Conservation (phyloP, 2,113 vertebrate genomes). For the Tragelaphus scriptus region DNA sequence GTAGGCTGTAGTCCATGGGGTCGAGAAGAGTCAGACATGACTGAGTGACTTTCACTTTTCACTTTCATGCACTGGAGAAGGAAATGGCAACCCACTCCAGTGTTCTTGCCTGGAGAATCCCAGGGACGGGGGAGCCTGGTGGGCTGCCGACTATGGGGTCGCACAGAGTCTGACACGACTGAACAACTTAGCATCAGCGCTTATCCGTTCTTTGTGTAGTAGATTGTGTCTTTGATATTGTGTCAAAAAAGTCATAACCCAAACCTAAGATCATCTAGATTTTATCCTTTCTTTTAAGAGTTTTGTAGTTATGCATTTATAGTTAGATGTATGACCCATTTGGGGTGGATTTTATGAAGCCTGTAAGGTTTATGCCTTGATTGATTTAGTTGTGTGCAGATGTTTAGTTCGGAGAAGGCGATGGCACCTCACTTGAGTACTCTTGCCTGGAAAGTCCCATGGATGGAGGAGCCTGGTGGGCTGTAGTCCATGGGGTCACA, state of each 20-base stretch:
- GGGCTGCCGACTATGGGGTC: rapidly evolving
- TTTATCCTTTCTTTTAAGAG: background rate
- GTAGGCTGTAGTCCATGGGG: too few relatives aligned
- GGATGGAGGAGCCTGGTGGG: too few relatives aligned
- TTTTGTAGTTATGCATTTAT: background rate
- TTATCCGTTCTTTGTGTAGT: background rate
- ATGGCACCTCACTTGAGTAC: too few relatives aligned
- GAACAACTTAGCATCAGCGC: too few relatives aligned
- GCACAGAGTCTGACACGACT: rapidly evolving
- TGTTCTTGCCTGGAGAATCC: too few relatives aligned
- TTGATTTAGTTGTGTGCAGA: background rate
- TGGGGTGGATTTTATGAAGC: background rate
- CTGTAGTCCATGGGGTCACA: too few relatives aligned
- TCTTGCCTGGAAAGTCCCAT: too few relatives aligned
- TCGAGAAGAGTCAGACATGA: rapidly evolving
- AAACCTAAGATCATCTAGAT: background rate
- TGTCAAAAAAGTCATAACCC: background rate
- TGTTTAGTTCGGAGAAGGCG: background rate
- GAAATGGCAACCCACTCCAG: too few relatives aligned
- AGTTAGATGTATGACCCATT: background rate
- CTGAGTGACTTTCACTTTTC: too few relatives aligned
- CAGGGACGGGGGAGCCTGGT: too few relatives aligned
- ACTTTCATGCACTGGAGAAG: too few relatives aligned
- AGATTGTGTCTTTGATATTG: background rate
- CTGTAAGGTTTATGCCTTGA: background rate